Conservation (phyloP, 1,140 invertebrate species). For the Anadara kagoshimensis region DNA sequence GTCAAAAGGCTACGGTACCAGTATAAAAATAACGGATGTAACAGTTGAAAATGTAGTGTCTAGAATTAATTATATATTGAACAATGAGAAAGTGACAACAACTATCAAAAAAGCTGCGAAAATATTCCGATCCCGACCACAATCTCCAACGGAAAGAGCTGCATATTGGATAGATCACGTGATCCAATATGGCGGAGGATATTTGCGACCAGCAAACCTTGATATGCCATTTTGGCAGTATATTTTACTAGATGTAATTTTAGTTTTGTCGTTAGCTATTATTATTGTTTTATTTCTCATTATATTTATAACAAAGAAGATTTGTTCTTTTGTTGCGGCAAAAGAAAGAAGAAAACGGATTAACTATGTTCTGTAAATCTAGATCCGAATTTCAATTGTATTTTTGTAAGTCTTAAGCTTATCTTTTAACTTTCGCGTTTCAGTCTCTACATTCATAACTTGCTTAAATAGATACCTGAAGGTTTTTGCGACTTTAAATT, state of each 20-base stretch:
- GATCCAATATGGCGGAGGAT: conserved; percentile 55
- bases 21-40: conserved; percentile 26
- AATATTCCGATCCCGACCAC: conserved; percentile 46
- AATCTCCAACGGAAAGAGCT: conserved; percentile 43
- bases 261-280: conserved; percentile 18
- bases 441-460: no score
- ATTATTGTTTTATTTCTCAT: no score
- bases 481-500: no score
- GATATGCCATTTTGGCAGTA: conserved; percentile 56
- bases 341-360: no score
- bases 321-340: no score
- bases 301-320: no score
- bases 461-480: no score
- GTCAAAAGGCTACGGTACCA: conserved; percentile 38
- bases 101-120: conserved; percentile 50
- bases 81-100: conserved; percentile 39
- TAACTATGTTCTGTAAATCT: no score
- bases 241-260: conserved; percentile 50
- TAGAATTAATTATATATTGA: conserved; percentile 42
- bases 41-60: conserved; percentile 28
- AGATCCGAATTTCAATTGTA: no score
- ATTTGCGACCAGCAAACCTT: conserved; percentile 46
- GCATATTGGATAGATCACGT: conserved; percentile 59
- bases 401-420: no score
- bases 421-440: no score